A percentile compares a stretch with the other conserved stretches of the same genome.
Conservation (phyloP, 1,140 invertebrate species). For the Heliothis virescens region DNA sequence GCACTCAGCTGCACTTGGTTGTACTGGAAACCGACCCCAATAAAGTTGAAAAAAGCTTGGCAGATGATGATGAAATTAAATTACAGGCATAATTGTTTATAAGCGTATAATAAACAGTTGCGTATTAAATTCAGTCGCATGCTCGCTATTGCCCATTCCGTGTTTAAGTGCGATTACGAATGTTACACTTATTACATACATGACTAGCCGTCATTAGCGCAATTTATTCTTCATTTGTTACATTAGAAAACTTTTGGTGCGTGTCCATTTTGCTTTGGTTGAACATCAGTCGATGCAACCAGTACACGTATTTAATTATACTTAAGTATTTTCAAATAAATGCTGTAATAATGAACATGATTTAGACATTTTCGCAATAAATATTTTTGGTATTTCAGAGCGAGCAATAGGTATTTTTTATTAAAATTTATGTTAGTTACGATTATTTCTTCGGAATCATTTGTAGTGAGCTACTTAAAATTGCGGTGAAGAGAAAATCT, state of each 20-base stretch:
- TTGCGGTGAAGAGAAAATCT: too few species aligned
- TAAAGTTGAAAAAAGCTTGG: too few species aligned
- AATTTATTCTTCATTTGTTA: constrained; percentile 4
- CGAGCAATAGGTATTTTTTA: too few species aligned
- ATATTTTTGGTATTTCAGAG: not conserved
- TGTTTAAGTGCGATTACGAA: constrained; percentile 39
- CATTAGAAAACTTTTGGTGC: constrained; percentile 29
- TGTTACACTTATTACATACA: constrained; percentile 42
- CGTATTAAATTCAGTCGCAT: constrained; percentile 8
- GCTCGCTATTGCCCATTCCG: constrained; percentile 27
- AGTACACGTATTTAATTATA: not conserved
- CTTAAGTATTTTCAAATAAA: too few species aligned
- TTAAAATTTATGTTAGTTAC: not conserved
- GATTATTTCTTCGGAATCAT: not conserved
- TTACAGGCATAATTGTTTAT: too few species aligned
- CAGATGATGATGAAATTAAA: too few species aligned
- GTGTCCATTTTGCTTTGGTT: constrained; percentile 22
- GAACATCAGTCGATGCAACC: not conserved
- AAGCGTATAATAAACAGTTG: constrained; percentile 13
- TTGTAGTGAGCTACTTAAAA: not conserved
- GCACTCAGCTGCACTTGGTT: too few species aligned
- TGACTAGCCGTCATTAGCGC: constrained; percentile 41
- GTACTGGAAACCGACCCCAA: too few species aligned
- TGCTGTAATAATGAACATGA: not conserved
- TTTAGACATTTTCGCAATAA: not conserved